Evolutionary conservation across 1,140 invertebrate genomes (phyloP).

Genomic region (Musca domestica): DNA sequence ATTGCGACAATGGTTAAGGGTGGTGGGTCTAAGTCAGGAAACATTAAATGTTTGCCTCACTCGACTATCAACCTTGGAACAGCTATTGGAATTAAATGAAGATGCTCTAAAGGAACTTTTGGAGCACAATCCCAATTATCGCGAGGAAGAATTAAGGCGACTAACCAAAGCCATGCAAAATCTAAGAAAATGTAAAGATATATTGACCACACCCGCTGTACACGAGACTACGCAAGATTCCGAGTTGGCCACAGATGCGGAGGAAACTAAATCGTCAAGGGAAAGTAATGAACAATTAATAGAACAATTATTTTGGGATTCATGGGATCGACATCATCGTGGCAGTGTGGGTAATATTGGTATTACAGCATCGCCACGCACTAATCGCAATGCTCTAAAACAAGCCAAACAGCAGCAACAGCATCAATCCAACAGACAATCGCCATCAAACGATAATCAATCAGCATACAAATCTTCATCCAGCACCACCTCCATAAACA

Average conservation of each 20-base stretch:
- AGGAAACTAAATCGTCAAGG: not conserved
- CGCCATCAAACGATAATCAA: conserved; percentile 23
- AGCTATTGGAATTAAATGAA: conserved; percentile 78
- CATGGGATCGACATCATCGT: conserved; percentile 69
- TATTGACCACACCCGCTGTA: conserved; percentile 29
- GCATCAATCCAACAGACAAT: conserved; percentile 24
- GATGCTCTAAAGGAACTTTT: conserved; percentile 75
- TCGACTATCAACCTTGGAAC: conserved; percentile 70
- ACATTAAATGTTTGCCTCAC: conserved; percentile 58
- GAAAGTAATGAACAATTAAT: conserved; percentile 49
- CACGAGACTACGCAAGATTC: not conserved
- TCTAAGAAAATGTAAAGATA: conserved; percentile 61
- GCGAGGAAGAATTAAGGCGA: conserved; percentile 76
- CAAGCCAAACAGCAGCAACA: conserved; percentile 33
- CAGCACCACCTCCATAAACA: conserved; percentile 26
- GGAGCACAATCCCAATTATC: conserved; percentile 61
- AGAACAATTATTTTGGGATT: conserved; percentile 84
- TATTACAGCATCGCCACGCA: conserved; percentile 38
- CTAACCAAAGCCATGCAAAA: conserved; percentile 80
- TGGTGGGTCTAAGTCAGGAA: conserved; percentile 63
- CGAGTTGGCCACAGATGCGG: not conserved
- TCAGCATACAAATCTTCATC: conserved; percentile 20
- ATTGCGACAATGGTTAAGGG: conserved; percentile 79
- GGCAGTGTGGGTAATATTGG: conserved; percentile 46
- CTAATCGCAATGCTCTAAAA: conserved; percentile 31